These are phyloP conservation scores for Opisthograptis luteolata DNA, from an alignment of 2,888 invertebrate species.

Conservation along the genomic window DNA sequence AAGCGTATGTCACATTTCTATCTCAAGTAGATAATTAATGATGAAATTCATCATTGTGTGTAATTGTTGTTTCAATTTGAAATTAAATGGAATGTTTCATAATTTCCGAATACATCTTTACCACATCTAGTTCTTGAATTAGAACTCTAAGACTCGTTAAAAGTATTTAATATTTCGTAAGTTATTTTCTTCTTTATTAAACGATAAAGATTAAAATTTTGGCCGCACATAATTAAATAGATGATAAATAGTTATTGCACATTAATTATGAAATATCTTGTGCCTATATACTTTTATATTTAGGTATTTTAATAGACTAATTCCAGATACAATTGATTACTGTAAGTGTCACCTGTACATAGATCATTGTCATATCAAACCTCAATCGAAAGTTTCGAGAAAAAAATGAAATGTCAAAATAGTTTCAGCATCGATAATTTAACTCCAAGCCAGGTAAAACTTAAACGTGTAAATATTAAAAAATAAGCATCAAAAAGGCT, in stretches of 20 bases:
- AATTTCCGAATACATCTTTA: too few relatives aligned
- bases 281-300: slow-evolving; percentile 79
- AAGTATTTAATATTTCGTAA: background rate
- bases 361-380: slow-evolving; percentile 41
- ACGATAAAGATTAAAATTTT: slow-evolving; percentile 34
- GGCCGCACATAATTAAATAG: slow-evolving; percentile 41
- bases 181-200: slow-evolving; percentile 32
- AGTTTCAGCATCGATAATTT: background rate
- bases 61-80: too few relatives aligned
- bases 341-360: slow-evolving; percentile 51
- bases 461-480: background rate
- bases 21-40: too few relatives aligned
- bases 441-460: background rate
- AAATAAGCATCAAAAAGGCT: background rate
- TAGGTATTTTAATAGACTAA: slow-evolving; percentile 68
- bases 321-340: slow-evolving; percentile 39
- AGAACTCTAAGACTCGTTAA: background rate
- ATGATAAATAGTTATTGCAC: slow-evolving; percentile 49
- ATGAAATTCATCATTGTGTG: too few relatives aligned
- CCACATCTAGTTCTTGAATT: too few relatives aligned
- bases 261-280: slow-evolving; percentile 75
- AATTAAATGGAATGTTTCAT: too few relatives aligned
- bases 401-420: slow-evolving; percentile 12
- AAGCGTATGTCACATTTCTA: too few relatives aligned
- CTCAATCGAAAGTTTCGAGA: slow-evolving; percentile 19